Percentiles rank a stretch among this genome's conserved stretches.
Conservation (phyloP, 1,140 invertebrate species). For the Diachasmimorpha longicaudata region DNA sequence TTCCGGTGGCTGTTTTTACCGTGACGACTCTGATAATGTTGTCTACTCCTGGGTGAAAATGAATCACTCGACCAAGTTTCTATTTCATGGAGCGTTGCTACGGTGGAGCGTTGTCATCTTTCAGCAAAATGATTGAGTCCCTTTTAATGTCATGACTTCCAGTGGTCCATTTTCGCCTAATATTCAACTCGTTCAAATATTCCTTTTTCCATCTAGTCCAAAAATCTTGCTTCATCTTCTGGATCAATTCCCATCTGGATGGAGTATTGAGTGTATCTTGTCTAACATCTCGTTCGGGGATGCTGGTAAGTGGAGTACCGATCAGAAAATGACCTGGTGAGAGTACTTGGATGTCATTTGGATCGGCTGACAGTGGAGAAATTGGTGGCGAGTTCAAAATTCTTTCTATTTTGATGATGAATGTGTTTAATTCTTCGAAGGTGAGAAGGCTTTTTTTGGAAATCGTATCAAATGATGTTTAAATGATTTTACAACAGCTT, state of each 20-base stretch:
- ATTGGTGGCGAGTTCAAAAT: slow-evolving; percentile 39
- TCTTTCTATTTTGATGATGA: too few relatives aligned
- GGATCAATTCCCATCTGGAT: too few relatives aligned
- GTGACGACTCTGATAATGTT: too few relatives aligned
- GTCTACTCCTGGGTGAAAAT: background rate
- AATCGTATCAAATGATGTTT: slow-evolving; percentile 28
- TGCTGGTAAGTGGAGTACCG: slow-evolving; percentile 35
- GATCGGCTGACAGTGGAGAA: slow-evolving; percentile 25
- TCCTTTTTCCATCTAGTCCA: too few relatives aligned
- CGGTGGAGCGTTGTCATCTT: background rate
- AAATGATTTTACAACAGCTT: slow-evolving; percentile 33
- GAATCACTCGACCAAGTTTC: background rate
- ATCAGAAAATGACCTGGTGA: slow-evolving; percentile 45
- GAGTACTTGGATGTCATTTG: slow-evolving; percentile 26
- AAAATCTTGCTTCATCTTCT: too few relatives aligned
- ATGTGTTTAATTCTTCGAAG: slow-evolving; percentile 31
- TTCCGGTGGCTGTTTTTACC: too few relatives aligned
- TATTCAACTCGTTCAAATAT: background rate
- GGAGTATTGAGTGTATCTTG: too few relatives aligned
- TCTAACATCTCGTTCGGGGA: too few relatives aligned
- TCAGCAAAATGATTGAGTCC: background rate
- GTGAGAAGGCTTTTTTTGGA: slow-evolving; percentile 22
- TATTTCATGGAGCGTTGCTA: too few relatives aligned
- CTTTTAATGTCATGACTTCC: background rate
- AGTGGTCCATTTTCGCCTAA: background rate